Conservation (phyloP, 2,888 invertebrate genomes). For the Tryphoninae sp. region DNA sequence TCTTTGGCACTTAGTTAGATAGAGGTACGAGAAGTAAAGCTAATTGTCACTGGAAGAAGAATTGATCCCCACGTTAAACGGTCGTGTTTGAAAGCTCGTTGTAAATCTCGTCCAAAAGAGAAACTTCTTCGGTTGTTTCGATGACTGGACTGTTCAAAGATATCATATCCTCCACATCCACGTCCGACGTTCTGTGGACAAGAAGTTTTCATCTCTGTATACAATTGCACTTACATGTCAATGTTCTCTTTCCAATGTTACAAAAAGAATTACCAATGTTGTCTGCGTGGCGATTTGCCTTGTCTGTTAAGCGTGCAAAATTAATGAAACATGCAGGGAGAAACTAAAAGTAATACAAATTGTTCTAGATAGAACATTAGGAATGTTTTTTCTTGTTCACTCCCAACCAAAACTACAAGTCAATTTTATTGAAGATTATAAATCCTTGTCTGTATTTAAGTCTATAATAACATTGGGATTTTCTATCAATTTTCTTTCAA, state of each 20-base stretch:
- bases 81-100: conserved; percentile 79
- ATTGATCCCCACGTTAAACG: conserved; percentile 75
- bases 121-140: conserved; percentile 71
- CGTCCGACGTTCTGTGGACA: conserved; percentile 72
- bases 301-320: conserved; percentile 76
- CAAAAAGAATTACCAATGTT: conserved; percentile 71
- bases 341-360: conserved; percentile 21
- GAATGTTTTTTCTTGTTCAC: too few relatives aligned
- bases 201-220: not conserved
- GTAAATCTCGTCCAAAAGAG: conserved; percentile 77
- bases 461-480: too few relatives aligned
- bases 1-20: conserved; percentile 67
- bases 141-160: conserved; percentile 74
- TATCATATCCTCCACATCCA: conserved; percentile 73
- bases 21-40: conserved; percentile 62
- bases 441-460: too few relatives aligned
- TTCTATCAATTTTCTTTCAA: not conserved
- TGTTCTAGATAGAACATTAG: not conserved
- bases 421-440: too few relatives aligned
- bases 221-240: not conserved
- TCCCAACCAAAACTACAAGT: too few relatives aligned
- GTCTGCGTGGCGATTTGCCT: conserved; percentile 73
- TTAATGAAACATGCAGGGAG: conserved; percentile 49
- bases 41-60: conserved; percentile 62
- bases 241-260: not conserved